phyloP scores from a whole-genome alignment of 2,888 invertebrate species.

The Lordiphosa fenestrarum region DNA sequence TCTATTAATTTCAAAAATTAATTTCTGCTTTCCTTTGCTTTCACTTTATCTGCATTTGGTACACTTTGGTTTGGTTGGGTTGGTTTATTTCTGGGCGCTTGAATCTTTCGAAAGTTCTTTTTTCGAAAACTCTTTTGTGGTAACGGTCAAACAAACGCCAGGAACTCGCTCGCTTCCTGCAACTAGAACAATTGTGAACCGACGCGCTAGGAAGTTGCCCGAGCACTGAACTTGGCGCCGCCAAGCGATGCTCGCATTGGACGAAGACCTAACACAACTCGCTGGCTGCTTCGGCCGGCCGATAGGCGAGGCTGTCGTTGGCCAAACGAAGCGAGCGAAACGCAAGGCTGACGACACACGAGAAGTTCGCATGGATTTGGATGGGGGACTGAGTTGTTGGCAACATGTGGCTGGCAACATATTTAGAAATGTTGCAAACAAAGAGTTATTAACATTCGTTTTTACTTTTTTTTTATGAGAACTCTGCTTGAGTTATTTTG shows the following conservation, averaged over 20 bases:
- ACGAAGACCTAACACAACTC: conserved; percentile 35
- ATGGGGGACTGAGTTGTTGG: too few species aligned
- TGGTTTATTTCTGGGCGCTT: too few species aligned
- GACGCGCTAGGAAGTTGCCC: conserved; percentile 80
- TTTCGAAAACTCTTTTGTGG: conserved; percentile 9
- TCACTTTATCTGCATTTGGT: too few species aligned
- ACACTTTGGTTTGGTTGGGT: too few species aligned
- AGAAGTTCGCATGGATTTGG: neutral
- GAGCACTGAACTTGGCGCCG: conserved; percentile 76
- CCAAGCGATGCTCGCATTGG: conserved; percentile 57
- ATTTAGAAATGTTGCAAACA: too few species aligned
- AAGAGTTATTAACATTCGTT: too few species aligned
- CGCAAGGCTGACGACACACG: neutral
- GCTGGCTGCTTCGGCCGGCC: conserved; percentile 23
- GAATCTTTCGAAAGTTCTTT: neutral
- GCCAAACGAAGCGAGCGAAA: conserved; percentile 8
- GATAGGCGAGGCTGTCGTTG: conserved; percentile 1
- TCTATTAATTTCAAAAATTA: too few species aligned
- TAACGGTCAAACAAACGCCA: neutral
- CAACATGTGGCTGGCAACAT: too few species aligned
- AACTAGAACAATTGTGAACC: conserved; percentile 55
- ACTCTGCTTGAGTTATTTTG: too few species aligned
- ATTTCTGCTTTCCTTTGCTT: too few species aligned
- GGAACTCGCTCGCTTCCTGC: neutral
- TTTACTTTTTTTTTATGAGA: too few species aligned